Evolutionary conservation across 1,140 invertebrate genomes (phyloP), one percentile per base, ranked within the genome.

Genomic region (Nebria ingens): DNA sequence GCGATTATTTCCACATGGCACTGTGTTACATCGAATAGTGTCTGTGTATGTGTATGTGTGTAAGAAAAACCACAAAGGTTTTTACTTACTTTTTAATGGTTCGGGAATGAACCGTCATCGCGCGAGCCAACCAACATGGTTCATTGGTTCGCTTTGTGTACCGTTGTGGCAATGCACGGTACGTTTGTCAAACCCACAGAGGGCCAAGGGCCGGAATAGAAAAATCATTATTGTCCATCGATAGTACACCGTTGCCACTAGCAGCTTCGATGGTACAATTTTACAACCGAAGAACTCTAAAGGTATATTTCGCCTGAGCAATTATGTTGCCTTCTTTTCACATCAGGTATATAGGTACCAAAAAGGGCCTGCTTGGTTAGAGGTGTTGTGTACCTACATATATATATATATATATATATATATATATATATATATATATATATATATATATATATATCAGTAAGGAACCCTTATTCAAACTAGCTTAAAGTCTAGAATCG

Each of bases 61-160:
- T n/a, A n/a, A n/a, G n/a, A 17, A 17, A 45, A 45, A 45, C 40
- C 40, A 45, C 40, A 45, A 45, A 45, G 17, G 40, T 9, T 45
- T 45, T 45, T 45, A 45, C 40, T 45, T 45, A 45, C 40, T 45
- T 45, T 45, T 45, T 45, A 45, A 45, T 45, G 40, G 40, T 45
- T 17, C 40, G 17, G 40, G 40, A 45, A 45, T 45, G 40, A 45
- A 45, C 40, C 40, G 40, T 6, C 25, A n/a, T 6, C 40, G 9
- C 40, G 17, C 17, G 40, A 12, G 15, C 15, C 6, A 45, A 45
- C 17, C 9, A 45, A 17, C 40, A 45, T 17, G 40, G 40, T 45
- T 17, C 40, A 45, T 45, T 45, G 40, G 40, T 11, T 45, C 15
- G 3, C 17, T 45, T 45, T n/a, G n/a, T n/a, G n/a, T n/a, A n/a